A percentile compares a stretch with the other conserved stretches of the same genome.
Evolutionary conservation across 2,797 vertebrate genomes (phyloP).

Genomic region (Sardinella longiceps): DNA sequence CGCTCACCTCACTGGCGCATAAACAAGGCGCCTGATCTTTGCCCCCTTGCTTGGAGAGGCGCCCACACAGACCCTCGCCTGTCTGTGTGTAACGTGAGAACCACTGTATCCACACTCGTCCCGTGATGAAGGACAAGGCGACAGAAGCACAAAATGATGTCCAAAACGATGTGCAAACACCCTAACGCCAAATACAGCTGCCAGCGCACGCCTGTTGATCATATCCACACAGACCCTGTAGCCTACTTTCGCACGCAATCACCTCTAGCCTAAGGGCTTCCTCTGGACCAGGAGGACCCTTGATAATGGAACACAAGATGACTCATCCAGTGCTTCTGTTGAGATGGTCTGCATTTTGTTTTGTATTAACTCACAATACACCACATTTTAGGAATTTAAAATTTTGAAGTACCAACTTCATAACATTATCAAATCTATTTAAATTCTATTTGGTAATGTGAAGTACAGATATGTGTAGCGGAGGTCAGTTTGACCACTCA

Average conservation of each 20-base stretch:
- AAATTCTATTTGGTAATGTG: background rate
- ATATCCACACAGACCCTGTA: background rate
- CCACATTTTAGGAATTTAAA: too few relatives aligned
- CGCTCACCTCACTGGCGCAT: background rate
- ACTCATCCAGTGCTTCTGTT: background rate
- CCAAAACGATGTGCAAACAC: background rate
- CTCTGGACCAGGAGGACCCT: background rate
- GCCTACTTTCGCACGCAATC: background rate
- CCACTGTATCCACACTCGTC: background rate
- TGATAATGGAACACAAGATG: background rate
- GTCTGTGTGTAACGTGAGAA: background rate
- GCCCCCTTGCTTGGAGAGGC: background rate
- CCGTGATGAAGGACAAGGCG: background rate
- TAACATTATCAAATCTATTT: background rate
- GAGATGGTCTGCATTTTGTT: background rate
- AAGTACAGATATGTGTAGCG: background rate
- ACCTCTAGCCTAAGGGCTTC: background rate
- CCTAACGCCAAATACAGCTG: background rate
- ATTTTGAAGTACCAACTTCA: too few relatives aligned
- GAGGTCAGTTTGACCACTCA: too few relatives aligned
- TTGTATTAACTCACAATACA: too few relatives aligned
- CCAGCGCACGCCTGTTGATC: background rate
- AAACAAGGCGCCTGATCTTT: constrained; percentile 14
- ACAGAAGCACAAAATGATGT: background rate
- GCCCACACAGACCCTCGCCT: background rate